phyloP scores from a whole-genome alignment of 2,888 invertebrate species.

The Drosophila atripex region DNA sequence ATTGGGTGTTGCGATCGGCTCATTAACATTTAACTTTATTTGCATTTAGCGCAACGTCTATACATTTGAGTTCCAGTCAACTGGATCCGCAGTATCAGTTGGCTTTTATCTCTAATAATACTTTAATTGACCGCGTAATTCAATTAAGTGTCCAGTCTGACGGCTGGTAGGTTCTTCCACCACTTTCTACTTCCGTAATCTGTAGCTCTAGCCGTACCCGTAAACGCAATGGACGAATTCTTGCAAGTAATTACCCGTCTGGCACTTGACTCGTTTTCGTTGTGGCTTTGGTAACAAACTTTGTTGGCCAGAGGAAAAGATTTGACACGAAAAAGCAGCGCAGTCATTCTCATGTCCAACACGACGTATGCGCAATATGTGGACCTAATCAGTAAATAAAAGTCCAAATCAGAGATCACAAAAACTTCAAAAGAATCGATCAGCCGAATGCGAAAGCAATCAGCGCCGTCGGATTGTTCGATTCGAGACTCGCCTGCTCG shows the following conservation, averaged over 20 bases:
- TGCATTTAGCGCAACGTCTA: constrained; percentile 37
- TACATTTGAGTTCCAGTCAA: constrained; percentile 11
- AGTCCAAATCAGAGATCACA: constrained; percentile 44
- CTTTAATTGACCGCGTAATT: constrained; percentile 40
- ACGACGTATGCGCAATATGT: constrained; percentile 63
- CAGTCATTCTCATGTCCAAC: constrained; percentile 61
- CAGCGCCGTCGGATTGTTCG: constrained; percentile 55
- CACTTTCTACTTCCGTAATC: constrained; percentile 11
- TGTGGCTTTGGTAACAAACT: constrained; percentile 24
- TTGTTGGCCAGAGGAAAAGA: constrained; percentile 20
- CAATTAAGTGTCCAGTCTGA: constrained; percentile 8
- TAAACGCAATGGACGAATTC: constrained; percentile 16
- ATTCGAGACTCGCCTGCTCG: constrained; percentile 19
- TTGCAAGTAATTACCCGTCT: constrained; percentile 20
- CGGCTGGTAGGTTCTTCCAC: too few species aligned
- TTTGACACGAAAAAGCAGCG: constrained; percentile 9
- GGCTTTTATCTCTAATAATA: constrained; percentile 36
- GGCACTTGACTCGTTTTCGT: constrained; percentile 19
- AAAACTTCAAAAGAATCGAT: constrained; percentile 38
- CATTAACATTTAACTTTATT: constrained; percentile 55
- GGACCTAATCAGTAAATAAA: constrained; percentile 53
- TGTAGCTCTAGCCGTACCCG: constrained; percentile 2
- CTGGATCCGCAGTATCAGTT: constrained; percentile 7
- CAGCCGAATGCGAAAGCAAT: constrained; percentile 54
- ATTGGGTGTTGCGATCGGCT: constrained; percentile 46